These are phyloP conservation scores for Watsonalla cultraria DNA, from an alignment of 2,888 invertebrate species.

Conservation along the genomic window DNA sequence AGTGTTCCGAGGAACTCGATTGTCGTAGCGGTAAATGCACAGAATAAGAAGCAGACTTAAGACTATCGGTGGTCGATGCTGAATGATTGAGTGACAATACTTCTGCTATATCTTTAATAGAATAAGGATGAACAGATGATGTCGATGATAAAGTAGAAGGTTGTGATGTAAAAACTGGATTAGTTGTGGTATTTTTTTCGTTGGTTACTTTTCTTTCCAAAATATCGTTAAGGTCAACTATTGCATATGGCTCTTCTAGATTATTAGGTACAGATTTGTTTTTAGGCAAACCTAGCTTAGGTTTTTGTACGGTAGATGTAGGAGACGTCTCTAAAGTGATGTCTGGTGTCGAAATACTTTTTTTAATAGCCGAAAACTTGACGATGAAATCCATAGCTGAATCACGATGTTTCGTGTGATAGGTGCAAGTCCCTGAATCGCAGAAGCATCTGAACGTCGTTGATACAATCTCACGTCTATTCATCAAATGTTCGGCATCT, in stretches of 20 bases:
- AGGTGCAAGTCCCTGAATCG: conserved; percentile 53
- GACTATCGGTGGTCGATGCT: conserved; percentile 54
- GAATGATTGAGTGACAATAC: conserved; percentile 55
- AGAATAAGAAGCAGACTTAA: conserved; percentile 57
- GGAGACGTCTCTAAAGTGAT: conserved; percentile 56
- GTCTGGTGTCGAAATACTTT: conserved; percentile 69
- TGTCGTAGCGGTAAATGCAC: conserved; percentile 54
- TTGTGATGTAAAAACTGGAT: conserved; percentile 46
- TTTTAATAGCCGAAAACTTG: conserved; percentile 68
- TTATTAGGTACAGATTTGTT: conserved; percentile 58
- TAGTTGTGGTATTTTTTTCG: neutral
- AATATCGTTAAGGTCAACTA: conserved; percentile 50
- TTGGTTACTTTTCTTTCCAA: conserved; percentile 27
- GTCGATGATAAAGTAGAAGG: conserved; percentile 51
- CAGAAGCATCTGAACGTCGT: conserved; percentile 71
- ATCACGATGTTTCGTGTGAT: conserved; percentile 55
- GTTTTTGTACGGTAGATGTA: conserved; percentile 45
- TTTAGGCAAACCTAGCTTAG: conserved; percentile 37
- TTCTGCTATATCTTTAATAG: conserved; percentile 66
- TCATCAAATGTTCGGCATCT: conserved; percentile 47
- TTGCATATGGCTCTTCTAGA: conserved; percentile 62
- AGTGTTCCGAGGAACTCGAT: conserved; percentile 71
- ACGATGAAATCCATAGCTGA: conserved; percentile 49
- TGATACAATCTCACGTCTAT: conserved; percentile 43
- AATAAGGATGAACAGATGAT: conserved; percentile 55